phyloP scores from a whole-genome alignment of 2,797 vertebrate genomes.

The Poeciliopsis paucimaculata region DNA sequence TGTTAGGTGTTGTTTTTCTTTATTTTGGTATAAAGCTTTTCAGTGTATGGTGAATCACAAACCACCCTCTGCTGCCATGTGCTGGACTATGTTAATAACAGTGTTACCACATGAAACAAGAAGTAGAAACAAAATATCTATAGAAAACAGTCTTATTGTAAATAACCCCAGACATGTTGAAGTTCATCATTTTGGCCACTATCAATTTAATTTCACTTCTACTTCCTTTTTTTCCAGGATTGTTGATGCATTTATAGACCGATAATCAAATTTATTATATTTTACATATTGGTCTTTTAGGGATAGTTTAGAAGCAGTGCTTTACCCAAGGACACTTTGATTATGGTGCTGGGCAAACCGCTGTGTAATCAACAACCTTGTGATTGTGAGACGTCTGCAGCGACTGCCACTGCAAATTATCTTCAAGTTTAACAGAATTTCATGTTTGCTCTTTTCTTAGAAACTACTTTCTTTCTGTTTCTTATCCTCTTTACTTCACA shows the following conservation, averaged over 20 bases:
- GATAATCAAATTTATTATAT: no score
- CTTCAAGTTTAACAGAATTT: not conserved
- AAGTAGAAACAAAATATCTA: not conserved
- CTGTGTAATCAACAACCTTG: slow-evolving; percentile 4
- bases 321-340: not conserved
- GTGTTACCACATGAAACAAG: not conserved
- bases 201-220: not conserved
- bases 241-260: not conserved
- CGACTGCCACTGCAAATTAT: not conserved
- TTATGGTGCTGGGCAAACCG: not conserved
- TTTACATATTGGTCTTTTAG: not conserved
- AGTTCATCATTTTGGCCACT: not conserved
- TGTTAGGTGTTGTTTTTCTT: not conserved
- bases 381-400: not conserved
- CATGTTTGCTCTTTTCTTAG: not conserved
- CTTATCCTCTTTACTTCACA: not conserved
- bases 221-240: not conserved
- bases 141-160: not conserved
- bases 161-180: not conserved
- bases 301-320: not conserved
- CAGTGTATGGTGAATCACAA: not conserved
- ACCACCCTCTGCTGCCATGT: not conserved
- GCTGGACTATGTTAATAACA: not conserved
- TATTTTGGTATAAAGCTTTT: not conserved
- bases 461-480: not conserved